Evolutionary conservation across 2,888 invertebrate genomes (phyloP).

Genomic region (Exephanes ischioxanthus): DNA sequence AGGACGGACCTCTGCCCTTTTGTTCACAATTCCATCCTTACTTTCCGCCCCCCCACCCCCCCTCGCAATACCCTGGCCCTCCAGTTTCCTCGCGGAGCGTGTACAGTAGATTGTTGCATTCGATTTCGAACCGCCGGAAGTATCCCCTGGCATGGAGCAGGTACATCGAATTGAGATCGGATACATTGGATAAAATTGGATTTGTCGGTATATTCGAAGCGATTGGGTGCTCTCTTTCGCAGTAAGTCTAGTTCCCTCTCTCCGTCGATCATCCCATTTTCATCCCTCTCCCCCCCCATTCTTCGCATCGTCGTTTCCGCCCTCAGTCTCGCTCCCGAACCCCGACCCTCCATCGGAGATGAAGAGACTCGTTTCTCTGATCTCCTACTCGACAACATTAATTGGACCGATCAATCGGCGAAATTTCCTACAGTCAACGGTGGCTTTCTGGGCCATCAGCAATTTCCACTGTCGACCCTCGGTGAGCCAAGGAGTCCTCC

Average conservation of each 20-base stretch:
- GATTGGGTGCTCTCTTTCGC: constrained; percentile 12
- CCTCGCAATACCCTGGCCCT: neutral
- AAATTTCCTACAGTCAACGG: constrained; percentile 34
- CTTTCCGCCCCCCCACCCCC: neutral
- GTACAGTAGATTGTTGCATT: constrained; percentile 29
- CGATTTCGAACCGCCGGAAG: constrained; percentile 44
- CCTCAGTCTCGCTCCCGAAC: neutral
- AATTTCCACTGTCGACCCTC: constrained; percentile 36
- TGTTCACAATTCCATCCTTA: constrained; percentile 9
- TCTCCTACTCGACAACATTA: constrained; percentile 43
- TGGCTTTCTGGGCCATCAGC: constrained; percentile 32
- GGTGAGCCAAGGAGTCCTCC: constrained; percentile 26
- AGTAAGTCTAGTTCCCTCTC: constrained; percentile 34
- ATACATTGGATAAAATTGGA: constrained; percentile 48
- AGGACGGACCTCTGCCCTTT: constrained; percentile 20
- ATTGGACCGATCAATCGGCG: constrained; percentile 57
- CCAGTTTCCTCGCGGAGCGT: neutral
- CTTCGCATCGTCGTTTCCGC: constrained; percentile 1
- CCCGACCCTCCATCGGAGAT: neutral
- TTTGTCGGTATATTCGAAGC: constrained; percentile 34
- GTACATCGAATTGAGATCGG: constrained; percentile 26
- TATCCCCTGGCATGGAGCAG: neutral
- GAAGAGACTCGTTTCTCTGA: neutral
- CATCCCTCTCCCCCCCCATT: neutral
- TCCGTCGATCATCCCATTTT: constrained; percentile 23